Conservation (phyloP, 2,113 vertebrate species). For the Castor canadensis region DNA sequence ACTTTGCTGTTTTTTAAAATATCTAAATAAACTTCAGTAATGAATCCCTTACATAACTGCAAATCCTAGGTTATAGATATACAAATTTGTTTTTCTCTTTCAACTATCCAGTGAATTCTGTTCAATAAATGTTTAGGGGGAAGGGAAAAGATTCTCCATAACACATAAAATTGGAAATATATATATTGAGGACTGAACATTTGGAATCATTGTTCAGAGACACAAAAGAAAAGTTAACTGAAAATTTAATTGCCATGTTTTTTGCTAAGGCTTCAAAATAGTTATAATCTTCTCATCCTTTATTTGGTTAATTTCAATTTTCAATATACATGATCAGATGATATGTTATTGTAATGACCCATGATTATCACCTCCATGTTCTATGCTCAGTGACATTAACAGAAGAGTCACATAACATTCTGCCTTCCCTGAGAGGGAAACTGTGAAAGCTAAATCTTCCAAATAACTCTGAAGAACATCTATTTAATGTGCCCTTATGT, state of each 20-base stretch:
- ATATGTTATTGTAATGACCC: neutral
- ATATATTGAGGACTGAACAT: neutral
- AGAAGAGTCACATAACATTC: neutral
- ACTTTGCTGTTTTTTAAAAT: neutral
- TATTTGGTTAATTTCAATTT: neutral
- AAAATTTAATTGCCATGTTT: neutral
- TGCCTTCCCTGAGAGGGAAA: neutral
- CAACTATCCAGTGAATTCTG: neutral
- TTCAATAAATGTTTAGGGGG: neutral
- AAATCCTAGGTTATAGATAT: neutral
- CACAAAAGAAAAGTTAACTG: neutral
- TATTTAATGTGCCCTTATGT: neutral
- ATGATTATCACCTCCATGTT: neutral
- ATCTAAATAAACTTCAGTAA: neutral
- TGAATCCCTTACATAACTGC: neutral
- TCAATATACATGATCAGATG: neutral
- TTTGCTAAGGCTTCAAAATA: neutral
- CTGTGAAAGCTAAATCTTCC: neutral
- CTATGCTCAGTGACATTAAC: neutral
- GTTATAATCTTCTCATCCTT: neutral
- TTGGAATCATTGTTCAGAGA: neutral
- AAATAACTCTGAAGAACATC: neutral
- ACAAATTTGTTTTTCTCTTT: neutral
- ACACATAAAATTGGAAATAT: neutral
- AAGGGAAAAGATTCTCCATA: neutral